Base-by-base conservation (phyloP, 2,113 vertebrate genomes). In the Podarcis raffonei region DNA sequence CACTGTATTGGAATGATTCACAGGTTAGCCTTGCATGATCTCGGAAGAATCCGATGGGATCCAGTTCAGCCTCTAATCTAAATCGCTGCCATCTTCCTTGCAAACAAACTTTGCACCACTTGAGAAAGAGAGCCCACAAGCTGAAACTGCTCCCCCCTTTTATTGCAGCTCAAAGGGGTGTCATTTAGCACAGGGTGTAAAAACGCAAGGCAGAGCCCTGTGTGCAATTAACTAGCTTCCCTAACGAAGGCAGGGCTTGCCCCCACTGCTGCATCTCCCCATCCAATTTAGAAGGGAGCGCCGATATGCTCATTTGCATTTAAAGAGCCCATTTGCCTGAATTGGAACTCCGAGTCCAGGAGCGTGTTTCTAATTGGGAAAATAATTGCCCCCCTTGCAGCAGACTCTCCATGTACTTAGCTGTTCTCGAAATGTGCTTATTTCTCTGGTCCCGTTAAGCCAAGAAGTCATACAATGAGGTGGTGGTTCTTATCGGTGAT, bases 321-420 rank as follows among this genome's bases (percentile, higher is more conserved):
- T 57, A 93, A 78, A 74, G 88, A 82, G 83, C 68, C 87, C 89
- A 88, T 1, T 82, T 88, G 78, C 53, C 84, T 82, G 89, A 84
- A 53, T 74, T 6, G 35, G 35, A 83, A 72, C 91, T 87, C 48
- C 81, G 72, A 88, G 35, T 75, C 85, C 71, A 25, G 37, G 78
- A 88, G n/a, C 16, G 53, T 37, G 78, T 87, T 59, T 90, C 90
- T 84, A 82, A 92, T 92, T 84, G 84, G 81, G 87, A 89, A 92
- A 37, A 88, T 39, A 53, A 88, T 69, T 13, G 27, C 90, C 90
- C 15, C 48, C 16, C 27, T 89, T 62, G 77, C 59, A 92, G 87
- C 74, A 82, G 2, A 80, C 78, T 86, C 81, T 81, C 48, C 23
- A 2, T 83, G 3, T 62, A 69, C 92, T 92, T 65, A 76, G 91